Percentiles rank a stretch among this genome's conserved stretches.
Conservation (phyloP, 2,888 invertebrate species). For the Eurytoma adleriae region DNA sequence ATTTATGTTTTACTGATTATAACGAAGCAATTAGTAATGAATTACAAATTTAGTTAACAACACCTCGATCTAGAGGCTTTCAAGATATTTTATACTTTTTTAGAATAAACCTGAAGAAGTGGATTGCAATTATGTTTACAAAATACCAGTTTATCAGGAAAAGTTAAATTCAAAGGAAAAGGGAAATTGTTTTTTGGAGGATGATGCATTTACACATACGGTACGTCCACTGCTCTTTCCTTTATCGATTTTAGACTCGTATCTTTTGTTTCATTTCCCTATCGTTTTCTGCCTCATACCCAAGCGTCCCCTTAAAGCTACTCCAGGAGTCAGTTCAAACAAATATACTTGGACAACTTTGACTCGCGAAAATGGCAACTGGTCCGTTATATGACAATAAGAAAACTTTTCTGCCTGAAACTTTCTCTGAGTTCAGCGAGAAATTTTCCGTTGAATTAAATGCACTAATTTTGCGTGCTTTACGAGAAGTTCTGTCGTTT, state of each 20-base stretch:
- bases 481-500: too few relatives aligned
- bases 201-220: not conserved
- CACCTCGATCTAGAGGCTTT: too few relatives aligned
- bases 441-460: not conserved
- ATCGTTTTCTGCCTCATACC: conserved; percentile 41
- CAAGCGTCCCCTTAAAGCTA: not conserved
- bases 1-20: too few relatives aligned
- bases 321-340: not conserved
- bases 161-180: not conserved
- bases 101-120: not conserved
- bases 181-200: conserved; percentile 28
- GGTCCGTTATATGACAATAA: not conserved
- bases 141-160: not conserved
- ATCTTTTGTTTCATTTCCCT: conserved; percentile 49
- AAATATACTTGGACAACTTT: conserved; percentile 24
- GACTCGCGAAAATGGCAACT: conserved; percentile 4
- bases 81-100: not conserved
- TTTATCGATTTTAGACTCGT: conserved; percentile 61
- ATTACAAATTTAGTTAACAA: too few relatives aligned
- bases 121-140: too few relatives aligned
- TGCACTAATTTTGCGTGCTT: too few relatives aligned
- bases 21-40: too few relatives aligned
- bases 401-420: conserved; percentile 8
- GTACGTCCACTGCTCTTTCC: conserved; percentile 25
- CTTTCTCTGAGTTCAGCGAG: not conserved